A percentile compares a stretch with the other conserved stretches of the same genome.
phyloP scores from a whole-genome alignment of 2,888 invertebrate genomes.

The Drosophila pseudotalamancana region DNA sequence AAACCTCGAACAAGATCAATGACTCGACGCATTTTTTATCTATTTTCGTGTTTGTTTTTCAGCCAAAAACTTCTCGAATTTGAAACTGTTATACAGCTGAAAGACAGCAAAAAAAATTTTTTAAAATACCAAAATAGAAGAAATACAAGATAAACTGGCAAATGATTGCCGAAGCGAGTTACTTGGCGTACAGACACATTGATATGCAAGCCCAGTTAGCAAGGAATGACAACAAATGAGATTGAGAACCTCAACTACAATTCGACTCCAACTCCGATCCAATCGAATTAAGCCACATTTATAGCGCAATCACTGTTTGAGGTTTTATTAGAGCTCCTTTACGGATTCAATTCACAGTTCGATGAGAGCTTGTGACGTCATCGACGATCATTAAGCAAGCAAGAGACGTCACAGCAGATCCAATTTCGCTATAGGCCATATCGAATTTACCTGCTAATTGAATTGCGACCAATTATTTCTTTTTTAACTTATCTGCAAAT shows the following conservation, averaged over 20 bases:
- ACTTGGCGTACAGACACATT: conserved; percentile 17
- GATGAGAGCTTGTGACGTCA: conserved; percentile 41
- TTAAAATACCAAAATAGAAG: background rate
- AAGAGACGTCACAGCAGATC: conserved; percentile 44
- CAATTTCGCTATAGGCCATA: conserved; percentile 2
- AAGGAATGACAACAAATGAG: conserved; percentile 22
- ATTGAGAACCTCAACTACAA: conserved; percentile 31
- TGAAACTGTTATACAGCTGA: conserved; percentile 9
- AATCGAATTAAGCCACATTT: conserved; percentile 8
- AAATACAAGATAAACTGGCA: conserved; percentile 39
- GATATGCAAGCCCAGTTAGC: conserved; percentile 25
- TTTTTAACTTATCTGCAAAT: conserved; percentile 50
- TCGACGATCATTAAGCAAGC: conserved; percentile 26
- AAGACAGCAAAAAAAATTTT: no score
- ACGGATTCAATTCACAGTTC: conserved; percentile 34
- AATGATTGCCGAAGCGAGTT: conserved; percentile 45
- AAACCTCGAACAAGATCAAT: conserved; percentile 68
- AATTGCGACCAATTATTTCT: conserved; percentile 32
- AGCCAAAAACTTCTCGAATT: conserved; percentile 39
- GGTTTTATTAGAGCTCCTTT: conserved; percentile 24
- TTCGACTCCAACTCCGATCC: background rate
- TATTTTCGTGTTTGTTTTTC: background rate
- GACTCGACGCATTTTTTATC: conserved; percentile 44
- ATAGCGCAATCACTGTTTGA: conserved; percentile 38
- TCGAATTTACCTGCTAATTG: conserved; percentile 49